Percentiles rank a stretch among this genome's conserved stretches.
Conservation (phyloP, 2,888 invertebrate species). For the Norana najaformis region DNA sequence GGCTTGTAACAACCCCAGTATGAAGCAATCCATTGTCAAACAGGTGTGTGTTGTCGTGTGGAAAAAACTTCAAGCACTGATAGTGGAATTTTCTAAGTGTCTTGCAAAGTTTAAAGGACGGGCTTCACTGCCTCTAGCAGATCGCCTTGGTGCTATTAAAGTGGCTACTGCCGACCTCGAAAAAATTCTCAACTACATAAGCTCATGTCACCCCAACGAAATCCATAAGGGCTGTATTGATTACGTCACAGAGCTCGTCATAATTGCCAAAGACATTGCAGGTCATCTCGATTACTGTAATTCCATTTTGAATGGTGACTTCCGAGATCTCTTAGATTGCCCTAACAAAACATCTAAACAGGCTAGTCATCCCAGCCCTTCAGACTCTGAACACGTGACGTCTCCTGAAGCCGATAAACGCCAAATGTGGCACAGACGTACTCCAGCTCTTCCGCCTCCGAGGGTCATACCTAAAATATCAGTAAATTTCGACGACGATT, state of each 20-base stretch:
- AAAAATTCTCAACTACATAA: background rate
- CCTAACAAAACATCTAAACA: background rate
- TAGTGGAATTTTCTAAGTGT: conserved; percentile 28
- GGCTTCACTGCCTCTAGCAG: background rate
- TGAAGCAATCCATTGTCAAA: conserved; percentile 21
- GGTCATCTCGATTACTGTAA: background rate
- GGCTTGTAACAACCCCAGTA: background rate
- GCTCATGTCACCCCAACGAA: background rate
- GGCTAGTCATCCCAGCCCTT: background rate
- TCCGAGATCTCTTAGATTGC: background rate
- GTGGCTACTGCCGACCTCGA: background rate
- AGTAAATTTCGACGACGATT: background rate
- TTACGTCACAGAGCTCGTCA: background rate
- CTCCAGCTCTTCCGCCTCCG: background rate
- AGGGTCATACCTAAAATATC: background rate
- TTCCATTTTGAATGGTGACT: background rate
- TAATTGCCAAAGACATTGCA: background rate
- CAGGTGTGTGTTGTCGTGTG: conserved; percentile 28
- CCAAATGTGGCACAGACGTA: background rate
- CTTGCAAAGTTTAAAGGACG: conserved; percentile 24
- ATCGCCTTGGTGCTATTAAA: background rate
- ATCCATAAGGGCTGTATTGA: background rate
- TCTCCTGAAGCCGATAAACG: background rate
- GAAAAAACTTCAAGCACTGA: conserved; percentile 28
- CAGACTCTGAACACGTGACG: background rate